phyloP scores from a whole-genome alignment of 2,797 vertebrate genomes.

The Menidia menidia region DNA sequence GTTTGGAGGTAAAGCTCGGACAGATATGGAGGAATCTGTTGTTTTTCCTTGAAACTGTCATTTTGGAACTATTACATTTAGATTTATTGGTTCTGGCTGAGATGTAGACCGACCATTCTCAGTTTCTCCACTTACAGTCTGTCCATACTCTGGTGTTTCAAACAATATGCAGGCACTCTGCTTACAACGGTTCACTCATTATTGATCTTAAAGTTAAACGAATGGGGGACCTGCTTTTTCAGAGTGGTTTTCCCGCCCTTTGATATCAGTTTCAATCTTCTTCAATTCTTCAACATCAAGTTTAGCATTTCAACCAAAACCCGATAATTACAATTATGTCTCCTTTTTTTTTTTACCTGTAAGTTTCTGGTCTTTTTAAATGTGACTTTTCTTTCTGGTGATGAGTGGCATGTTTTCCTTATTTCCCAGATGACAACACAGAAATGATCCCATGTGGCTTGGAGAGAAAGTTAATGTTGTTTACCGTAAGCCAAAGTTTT shows the following conservation, averaged over 20 bases:
- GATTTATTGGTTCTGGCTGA: background rate
- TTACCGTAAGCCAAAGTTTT: constrained; percentile 30
- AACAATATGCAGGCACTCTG: background rate
- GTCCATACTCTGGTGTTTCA: background rate
- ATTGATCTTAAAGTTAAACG: background rate
- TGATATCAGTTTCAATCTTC: too few relatives aligned
- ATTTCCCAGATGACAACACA: constrained; percentile 19
- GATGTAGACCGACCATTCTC: background rate
- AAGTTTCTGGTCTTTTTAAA: too few relatives aligned
- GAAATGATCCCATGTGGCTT: constrained; percentile 15
- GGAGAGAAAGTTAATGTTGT: constrained; percentile 29
- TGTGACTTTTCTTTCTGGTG: background rate
- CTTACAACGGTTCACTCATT: background rate
- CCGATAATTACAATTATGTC: too few relatives aligned
- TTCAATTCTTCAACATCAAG: too few relatives aligned
- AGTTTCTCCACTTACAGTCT: background rate
- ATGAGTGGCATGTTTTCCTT: constrained; percentile 18
- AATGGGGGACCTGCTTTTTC: background rate
- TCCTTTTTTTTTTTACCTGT: too few relatives aligned
- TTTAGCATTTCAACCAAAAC: too few relatives aligned
- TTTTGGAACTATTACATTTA: background rate
- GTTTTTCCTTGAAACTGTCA: background rate
- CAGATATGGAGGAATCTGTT: background rate
- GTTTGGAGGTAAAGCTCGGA: background rate
- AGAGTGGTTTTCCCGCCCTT: background rate